Base-by-base conservation (phyloP, 2,113 vertebrate genomes). In the Pampusana beccarii region DNA sequence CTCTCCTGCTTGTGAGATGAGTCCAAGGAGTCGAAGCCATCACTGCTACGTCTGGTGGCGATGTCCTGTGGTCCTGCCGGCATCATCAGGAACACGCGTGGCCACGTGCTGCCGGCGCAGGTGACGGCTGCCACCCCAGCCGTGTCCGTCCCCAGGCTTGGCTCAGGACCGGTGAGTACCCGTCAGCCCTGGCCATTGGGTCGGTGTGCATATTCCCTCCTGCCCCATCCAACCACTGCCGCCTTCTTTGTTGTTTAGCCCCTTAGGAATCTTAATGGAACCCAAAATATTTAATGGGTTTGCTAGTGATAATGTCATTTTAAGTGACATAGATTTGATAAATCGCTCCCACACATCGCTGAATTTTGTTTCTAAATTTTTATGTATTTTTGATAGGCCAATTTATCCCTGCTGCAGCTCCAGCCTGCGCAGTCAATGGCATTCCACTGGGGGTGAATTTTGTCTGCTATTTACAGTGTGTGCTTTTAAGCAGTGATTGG, bases 341-440 rank as follows among this genome's bases (percentile, higher is more conserved):
- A 93, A 96, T 96, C 0, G 20, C 66, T 96, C 95, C 80, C 83
- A 85, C 93, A 93, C 6, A 8, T 95, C 93, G 84, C 61, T 75
- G 83, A 88, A 93, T 94, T 87, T 73, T 88, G 66, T 94, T 96
- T 95, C 96, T 89, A 94, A 93, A 96, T 96, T 97, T 97, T 94
- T 91, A 92, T 96, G 93, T 95, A 92, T 93, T 97, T 94, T 92
- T 93, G 96, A 97, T 96, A 96, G 96, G 88, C 91, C 93, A 93
- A 91, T 96, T 96, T 94, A 92, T 96, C 93, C 92, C 86, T n/a
- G 61, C 82, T 94, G 91, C 88, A 96, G 70, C 89, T 93, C 77
- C 77, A 94, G 84, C 93, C 88, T 4, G 0, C 89, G 91, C 88
- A 96, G 88, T 95, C 95, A 89, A 75, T 75, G 80, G 83, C 93